Evolutionary conservation across 2,797 vertebrate species (phyloP), one percentile per base, ranked within the genome.

Genomic region (Enteromius radiatus): DNA sequence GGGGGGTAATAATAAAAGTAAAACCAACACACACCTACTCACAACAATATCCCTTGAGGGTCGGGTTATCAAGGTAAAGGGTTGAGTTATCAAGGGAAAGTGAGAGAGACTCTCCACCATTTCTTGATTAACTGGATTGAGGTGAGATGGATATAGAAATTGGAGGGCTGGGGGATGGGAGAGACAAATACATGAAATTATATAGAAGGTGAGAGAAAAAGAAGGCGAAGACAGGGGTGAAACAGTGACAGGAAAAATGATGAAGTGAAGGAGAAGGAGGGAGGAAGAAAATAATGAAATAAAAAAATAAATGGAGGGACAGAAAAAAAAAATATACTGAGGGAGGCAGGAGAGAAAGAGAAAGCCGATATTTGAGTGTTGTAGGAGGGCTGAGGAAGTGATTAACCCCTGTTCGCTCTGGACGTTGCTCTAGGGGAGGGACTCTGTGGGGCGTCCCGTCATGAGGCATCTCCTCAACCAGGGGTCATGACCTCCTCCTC

Each of bases 401-500:
- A 79, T 84, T 83, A 87, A 83, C 41, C 80, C 78, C 61, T n/a
- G 21, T 15, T 31, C 79, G 63, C 63, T 68, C 54, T 75, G 65
- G 45, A 91, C 81, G 69, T 87, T 86, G 87, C 45, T 87, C 85
- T 87, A 87, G 90, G 89, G 87, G 23, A 61, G 80, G 85, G 36
- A 54, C 31, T 61, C 23, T 81, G 87, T 78, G 85, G 90, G 88
- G 88, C 88, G 89, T 71, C 92, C 91, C 88, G 89, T 91, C 91
- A 84, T 80, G 56, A 86, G 88, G 71, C 85, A 86, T 88, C 86
- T 91, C 88, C 88, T 89, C 91, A 91, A 93, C 91, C 89, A 91
- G 90, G 89, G 92, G 91, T 93, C 92, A 89, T 90, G 88, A 89
- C 92, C 91, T 87, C 84, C 65, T 87, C 90, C 92, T 92, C 91